phyloP scores from a whole-genome alignment of 2,888 invertebrate species.

The Pterostichus niger region DNA sequence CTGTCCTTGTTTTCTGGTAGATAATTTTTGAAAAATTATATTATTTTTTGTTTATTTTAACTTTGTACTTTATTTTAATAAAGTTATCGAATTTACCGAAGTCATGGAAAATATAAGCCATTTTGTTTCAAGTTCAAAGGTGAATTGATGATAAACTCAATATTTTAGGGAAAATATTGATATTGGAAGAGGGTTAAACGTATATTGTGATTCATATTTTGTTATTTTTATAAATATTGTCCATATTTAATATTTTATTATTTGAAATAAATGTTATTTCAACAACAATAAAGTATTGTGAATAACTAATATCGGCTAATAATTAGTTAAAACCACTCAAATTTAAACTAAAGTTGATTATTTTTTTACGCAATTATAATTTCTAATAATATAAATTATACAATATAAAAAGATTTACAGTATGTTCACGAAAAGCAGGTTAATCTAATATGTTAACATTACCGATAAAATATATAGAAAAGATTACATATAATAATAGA shows the following conservation, averaged over 20 bases:
- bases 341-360: no score
- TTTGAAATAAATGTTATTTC: slow-evolving; percentile 31
- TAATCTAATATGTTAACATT: no score
- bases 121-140: background rate
- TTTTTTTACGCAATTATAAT: background rate
- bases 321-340: no score
- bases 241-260: slow-evolving; percentile 34
- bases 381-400: background rate
- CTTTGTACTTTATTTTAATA: no score
- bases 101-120: background rate
- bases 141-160: background rate
- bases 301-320: no score
- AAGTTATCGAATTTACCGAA: no score
- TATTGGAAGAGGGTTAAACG: background rate
- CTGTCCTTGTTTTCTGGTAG: background rate
- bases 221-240: slow-evolving; percentile 37
- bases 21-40: background rate
- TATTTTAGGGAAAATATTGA: background rate
- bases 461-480: no score
- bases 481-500: no score
- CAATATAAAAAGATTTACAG: background rate
- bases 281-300: background rate
- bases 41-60: background rate
- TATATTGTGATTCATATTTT: slow-evolving; percentile 25
- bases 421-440: no score